Conservation (phyloP, 2,797 vertebrate genomes). For the Podarcis lilfordi region DNA sequence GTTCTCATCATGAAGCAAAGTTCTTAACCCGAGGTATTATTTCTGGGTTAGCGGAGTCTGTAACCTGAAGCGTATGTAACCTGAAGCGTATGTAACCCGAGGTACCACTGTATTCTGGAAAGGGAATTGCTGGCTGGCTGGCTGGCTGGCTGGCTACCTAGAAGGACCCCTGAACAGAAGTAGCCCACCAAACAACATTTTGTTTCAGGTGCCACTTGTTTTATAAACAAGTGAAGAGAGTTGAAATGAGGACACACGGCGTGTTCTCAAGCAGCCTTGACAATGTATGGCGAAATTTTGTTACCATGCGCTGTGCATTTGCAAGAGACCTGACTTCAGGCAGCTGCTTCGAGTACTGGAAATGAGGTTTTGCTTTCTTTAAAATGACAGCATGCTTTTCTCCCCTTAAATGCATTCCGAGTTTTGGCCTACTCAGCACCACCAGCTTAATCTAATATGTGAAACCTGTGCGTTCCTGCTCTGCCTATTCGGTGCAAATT, state of each 20-base stretch:
- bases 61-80: too few species aligned
- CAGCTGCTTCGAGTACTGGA: background rate
- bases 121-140: too few species aligned
- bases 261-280: background rate
- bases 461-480: conserved; percentile 19
- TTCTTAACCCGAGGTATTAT: too few species aligned
- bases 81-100: too few species aligned
- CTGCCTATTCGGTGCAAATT: conserved; percentile 38
- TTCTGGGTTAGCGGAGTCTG: too few species aligned
- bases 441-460: background rate
- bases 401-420: background rate
- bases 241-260: too few species aligned
- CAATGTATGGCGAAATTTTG: background rate
- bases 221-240: background rate
- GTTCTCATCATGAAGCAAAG: too few species aligned
- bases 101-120: too few species aligned
- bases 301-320: background rate
- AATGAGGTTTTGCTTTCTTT: background rate
- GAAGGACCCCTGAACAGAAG: background rate
- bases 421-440: background rate
- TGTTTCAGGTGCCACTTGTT: background rate
- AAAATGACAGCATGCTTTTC: background rate
- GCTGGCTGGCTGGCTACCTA: too few species aligned
- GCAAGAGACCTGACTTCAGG: background rate
- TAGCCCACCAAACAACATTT: background rate